A percentile compares a stretch with the other conserved stretches of the same genome.
Evolutionary conservation across 2,797 vertebrate species (phyloP).

Genomic region (Alectoris magna): DNA sequence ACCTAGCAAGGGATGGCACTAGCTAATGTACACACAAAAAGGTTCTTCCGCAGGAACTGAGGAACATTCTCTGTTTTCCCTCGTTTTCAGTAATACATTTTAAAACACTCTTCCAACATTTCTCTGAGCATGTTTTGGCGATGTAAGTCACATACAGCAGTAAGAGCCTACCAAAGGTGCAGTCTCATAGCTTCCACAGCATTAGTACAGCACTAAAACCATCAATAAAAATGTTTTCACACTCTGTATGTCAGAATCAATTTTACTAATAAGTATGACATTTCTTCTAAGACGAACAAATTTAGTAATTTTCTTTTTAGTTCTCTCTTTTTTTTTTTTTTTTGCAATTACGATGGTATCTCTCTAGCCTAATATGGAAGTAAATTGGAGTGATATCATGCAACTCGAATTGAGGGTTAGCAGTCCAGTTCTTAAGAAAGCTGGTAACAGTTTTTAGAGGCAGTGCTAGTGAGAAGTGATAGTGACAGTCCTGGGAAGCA

Average conservation of each 20-base stretch:
- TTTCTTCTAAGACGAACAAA: background rate
- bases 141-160: background rate
- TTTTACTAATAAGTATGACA: background rate
- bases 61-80: background rate
- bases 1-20: background rate
- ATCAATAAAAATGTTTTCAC: slow-evolving; percentile 13
- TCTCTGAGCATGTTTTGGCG: background rate
- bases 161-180: fast-evolving
- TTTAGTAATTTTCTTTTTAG: background rate
- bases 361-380: slow-evolving; percentile 3
- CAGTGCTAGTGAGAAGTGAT: slow-evolving; percentile 1
- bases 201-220: background rate
- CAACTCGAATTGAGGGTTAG: slow-evolving; percentile 43
- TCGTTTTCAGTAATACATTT: slow-evolving; percentile 25
- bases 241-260: background rate
- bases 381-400: slow-evolving; percentile 33
- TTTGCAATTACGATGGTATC: background rate
- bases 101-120: slow-evolving; percentile 12
- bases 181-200: background rate
- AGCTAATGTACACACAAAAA: background rate
- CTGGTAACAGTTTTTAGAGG: slow-evolving; percentile 48
- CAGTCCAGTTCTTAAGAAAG: slow-evolving; percentile 56
- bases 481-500: background rate
- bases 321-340: background rate
- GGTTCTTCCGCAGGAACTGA: background rate